Percentiles rank a stretch among this genome's conserved stretches.
phyloP scores from a whole-genome alignment of 1,140 invertebrate genomes.

The Formica exsecta region DNA sequence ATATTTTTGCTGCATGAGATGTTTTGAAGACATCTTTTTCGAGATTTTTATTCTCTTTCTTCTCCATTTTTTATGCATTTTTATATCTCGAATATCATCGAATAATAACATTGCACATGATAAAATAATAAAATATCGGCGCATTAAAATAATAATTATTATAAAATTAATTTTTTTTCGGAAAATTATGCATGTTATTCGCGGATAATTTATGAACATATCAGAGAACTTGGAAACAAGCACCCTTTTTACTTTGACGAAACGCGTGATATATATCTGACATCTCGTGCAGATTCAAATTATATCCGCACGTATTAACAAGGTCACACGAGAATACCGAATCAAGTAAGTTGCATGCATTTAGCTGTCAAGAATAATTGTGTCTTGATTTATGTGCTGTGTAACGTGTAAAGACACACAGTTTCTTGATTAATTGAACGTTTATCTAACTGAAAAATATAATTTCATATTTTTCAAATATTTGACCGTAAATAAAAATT shows the following conservation, averaged over 20 bases:
- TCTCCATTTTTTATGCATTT: not conserved
- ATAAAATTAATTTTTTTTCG: not conserved
- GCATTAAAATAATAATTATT: slow-evolving; percentile 11
- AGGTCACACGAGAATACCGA: slow-evolving; percentile 36
- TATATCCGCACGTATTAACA: slow-evolving; percentile 41
- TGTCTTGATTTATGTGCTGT: not conserved
- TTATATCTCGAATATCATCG: not conserved
- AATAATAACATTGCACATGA: not conserved
- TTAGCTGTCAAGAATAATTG: slow-evolving; percentile 18
- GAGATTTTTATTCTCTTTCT: not conserved
- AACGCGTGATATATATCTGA: slow-evolving; percentile 16
- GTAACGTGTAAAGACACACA: not conserved
- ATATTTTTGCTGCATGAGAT: not conserved
- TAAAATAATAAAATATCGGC: not conserved
- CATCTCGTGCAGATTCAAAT: slow-evolving; percentile 22
- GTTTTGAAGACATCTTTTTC: not conserved
- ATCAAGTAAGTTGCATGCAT: slow-evolving; percentile 38
- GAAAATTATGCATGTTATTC: slow-evolving; percentile 25
- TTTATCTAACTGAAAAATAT: not conserved
- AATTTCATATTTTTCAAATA: too few relatives aligned
- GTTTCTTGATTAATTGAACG: not conserved
- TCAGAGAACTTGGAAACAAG: not conserved
- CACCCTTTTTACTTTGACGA: slow-evolving; percentile 12
- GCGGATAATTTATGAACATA: slow-evolving; percentile 10
- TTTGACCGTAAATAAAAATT: not conserved